Percentiles rank a stretch among this genome's conserved stretches.
phyloP scores from a whole-genome alignment of 2,888 invertebrate genomes.

The Cremastobaeus sp. region DNA sequence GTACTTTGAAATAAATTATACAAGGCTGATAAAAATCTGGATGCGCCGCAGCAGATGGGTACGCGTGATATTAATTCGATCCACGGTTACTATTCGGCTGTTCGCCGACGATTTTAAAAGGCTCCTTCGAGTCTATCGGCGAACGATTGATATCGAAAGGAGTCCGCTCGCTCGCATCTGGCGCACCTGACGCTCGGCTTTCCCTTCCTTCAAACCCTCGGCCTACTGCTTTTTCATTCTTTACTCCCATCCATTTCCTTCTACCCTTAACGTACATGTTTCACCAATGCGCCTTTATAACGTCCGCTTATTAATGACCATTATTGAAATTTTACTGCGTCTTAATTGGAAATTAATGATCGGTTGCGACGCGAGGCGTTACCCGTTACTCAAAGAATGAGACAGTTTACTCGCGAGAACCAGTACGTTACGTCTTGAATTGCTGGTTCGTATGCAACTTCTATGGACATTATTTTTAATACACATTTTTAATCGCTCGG shows the following conservation, averaged over 20 bases:
- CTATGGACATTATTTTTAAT: no score
- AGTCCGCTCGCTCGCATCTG: conserved; percentile 72
- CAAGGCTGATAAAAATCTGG: conserved; percentile 56
- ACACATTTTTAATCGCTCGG: no score
- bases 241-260: conserved; percentile 61
- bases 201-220: conserved; percentile 62
- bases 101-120: conserved; percentile 57
- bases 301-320: conserved; percentile 77
- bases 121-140: conserved; percentile 66
- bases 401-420: conserved; percentile 44
- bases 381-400: conserved; percentile 68
- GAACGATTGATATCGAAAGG: conserved; percentile 76
- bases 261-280: conserved; percentile 64
- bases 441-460: conserved; percentile 8
- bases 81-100: conserved; percentile 48
- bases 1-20: conserved; percentile 58
- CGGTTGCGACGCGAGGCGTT: conserved; percentile 68
- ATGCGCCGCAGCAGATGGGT: conserved; percentile 55
- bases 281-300: conserved; percentile 70
- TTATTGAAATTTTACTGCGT: conserved; percentile 78
- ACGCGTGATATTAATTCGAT: conserved; percentile 58
- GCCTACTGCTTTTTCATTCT: conserved; percentile 55
- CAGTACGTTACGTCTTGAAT: conserved; percentile 21
- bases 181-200: conserved; percentile 76
- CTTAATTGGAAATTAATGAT: conserved; percentile 78